A percentile compares a stretch with the other conserved stretches of the same genome.
Conservation (phyloP, 1,140 invertebrate genomes). For the Scaptomyza graminum region DNA sequence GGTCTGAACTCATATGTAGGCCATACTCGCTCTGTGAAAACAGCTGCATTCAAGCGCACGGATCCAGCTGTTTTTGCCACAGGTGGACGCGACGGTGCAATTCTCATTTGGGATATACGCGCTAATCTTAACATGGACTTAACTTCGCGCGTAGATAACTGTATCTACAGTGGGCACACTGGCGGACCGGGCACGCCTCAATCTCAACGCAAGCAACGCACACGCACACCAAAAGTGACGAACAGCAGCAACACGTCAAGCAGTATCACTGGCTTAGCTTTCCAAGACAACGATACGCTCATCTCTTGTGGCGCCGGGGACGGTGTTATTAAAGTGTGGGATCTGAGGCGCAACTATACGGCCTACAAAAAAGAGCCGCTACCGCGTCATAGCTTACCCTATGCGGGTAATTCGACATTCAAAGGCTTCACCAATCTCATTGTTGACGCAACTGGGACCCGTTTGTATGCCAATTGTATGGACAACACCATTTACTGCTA, state of each 20-base stretch:
- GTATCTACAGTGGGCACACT: constrained; percentile 87
- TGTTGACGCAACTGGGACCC: constrained; percentile 87
- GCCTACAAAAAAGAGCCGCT: constrained; percentile 88
- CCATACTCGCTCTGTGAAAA: constrained; percentile 92
- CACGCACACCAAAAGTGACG: constrained; percentile 75
- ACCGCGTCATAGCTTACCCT: constrained; percentile 89
- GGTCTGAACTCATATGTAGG: constrained; percentile 87
- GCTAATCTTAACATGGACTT: constrained; percentile 84
- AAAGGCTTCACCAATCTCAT: constrained; percentile 92
- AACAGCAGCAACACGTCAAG: constrained; percentile 78
- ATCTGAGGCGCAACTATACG: constrained; percentile 91
- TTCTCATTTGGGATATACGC: constrained; percentile 92
- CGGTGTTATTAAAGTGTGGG: constrained; percentile 94
- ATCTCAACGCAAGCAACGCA: constrained; percentile 83
- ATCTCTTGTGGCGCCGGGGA: constrained; percentile 93
- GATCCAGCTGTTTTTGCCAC: constrained; percentile 92
- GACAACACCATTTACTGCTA: constrained; percentile 94
- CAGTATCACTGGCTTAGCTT: constrained; percentile 92
- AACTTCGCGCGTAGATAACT: constrained; percentile 86
- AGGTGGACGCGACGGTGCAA: constrained; percentile 92
- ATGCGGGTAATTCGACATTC: constrained; percentile 87
- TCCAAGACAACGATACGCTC: constrained; percentile 89
- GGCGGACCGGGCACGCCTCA: constrained; percentile 84
- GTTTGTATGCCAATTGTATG: constrained; percentile 94
- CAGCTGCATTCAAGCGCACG: constrained; percentile 88